These are phyloP conservation scores for Oligia fasciuncula DNA, from an alignment of 2,888 invertebrate genomes.

Conservation along the genomic window DNA sequence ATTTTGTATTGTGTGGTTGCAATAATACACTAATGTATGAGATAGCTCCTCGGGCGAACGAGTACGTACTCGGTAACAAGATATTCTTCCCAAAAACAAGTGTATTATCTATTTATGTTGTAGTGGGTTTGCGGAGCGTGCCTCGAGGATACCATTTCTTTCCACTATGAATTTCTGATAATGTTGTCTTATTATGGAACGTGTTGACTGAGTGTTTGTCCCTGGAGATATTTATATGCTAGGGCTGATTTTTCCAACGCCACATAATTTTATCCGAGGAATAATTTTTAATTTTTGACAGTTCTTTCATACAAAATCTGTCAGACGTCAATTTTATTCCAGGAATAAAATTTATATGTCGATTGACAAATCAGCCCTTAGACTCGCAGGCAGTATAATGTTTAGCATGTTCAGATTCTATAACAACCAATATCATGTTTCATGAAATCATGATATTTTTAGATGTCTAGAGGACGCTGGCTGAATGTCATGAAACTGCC, in stretches of 20 bases:
- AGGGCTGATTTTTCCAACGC: too few species aligned
- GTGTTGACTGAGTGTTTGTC: constrained; percentile 52
- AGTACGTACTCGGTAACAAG: constrained; percentile 29
- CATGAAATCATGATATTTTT: constrained; percentile 32
- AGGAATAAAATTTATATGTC: too few species aligned
- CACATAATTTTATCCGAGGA: too few species aligned
- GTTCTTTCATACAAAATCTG: too few species aligned
- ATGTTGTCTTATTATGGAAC: constrained; percentile 47
- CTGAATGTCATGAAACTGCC: constrained; percentile 24
- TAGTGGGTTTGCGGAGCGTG: constrained; percentile 30
- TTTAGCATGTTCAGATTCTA: constrained; percentile 30
- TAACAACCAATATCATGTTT: constrained; percentile 33
- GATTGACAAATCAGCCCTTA: background rate
- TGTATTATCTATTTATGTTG: constrained; percentile 48
- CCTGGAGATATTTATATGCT: constrained; percentile 23
- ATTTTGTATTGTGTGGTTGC: constrained; percentile 11
- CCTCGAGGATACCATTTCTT: constrained; percentile 31
- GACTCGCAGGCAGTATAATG: background rate
- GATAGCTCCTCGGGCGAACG: constrained; percentile 10
- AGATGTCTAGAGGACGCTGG: constrained; percentile 14
- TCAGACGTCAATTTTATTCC: too few species aligned
- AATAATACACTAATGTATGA: constrained; percentile 20
- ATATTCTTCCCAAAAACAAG: constrained; percentile 39
- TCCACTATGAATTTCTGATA: constrained; percentile 56
- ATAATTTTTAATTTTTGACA: too few species aligned